Base-by-base conservation (phyloP, 2,113 vertebrate genomes). In the Otus sunia region DNA sequence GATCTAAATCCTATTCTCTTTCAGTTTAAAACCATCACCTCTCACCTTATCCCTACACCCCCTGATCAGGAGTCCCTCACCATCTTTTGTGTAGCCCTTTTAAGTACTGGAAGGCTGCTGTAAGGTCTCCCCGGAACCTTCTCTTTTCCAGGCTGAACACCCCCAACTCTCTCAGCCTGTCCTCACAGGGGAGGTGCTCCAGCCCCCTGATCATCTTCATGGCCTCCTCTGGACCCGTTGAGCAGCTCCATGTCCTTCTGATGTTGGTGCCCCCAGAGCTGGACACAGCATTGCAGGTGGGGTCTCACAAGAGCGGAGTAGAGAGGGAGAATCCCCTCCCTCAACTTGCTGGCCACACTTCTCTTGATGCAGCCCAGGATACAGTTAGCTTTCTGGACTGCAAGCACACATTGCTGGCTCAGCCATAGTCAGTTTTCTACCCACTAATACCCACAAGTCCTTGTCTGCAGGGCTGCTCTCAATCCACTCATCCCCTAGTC, bases 341-440 rank as follows among this genome's bases (percentile, higher is more conserved):
- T 55, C 0, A 1, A 5, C 26, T 49, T 60, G 39, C 23, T 59
- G 52, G 23, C 14, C 37, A 23, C 0, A 1, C 19, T 55, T 3
- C 6, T 56, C 6, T 26, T 30, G 11, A 21, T n/a, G 13, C 47
- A 62, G 39, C 30, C 20, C 49, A 36, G 41, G 14, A 30, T 9
- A 5, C 0, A 0, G 2, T 30, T 72, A 43, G 27, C 34, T 20
- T 45, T 64, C 8, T 50, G 56, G 8, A 14, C 41, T 36, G 10
- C 0, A 0, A 29, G 11, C 0, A 1, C 36, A 27, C 25, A 7
- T 16, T 49, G 13, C 7, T 1, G 1, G 21, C 9, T 43, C 8
- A 45, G 43, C 43, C 16, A 1, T 47, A 5, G 4, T 18, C 9
- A 43, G 11, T 5, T 62, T 89, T 43, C 67, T 26, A 37, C 56